Evolutionary conservation across 2,113 vertebrate genomes (phyloP), one percentile per base, ranked within the genome.

Genomic region (Taurulus bubalis): DNA sequence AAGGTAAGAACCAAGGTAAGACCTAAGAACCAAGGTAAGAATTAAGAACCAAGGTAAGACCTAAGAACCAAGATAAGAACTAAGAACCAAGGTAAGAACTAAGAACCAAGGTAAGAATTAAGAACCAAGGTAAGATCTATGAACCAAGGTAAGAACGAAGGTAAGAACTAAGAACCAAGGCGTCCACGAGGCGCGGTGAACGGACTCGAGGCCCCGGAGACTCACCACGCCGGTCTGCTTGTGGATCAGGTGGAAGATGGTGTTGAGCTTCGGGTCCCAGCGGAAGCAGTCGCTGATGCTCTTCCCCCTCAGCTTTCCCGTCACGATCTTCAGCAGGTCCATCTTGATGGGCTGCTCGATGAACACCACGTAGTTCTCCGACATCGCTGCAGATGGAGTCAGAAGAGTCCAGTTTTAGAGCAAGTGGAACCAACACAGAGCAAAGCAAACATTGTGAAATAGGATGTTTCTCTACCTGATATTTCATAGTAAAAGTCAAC

Each of bases 271-370:
- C 0, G 97, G 96, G 78, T 98, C 95, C 97, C 97, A 99, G 78
- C 9, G 94, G 55, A 98, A 56, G 30, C 90, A 87, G 0, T 95
- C 92, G 11, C 53, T 90, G 85, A 98, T 92, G 80, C 95, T 36
- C 66, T 93, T 96, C 42, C 96, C 94, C 3, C 36, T 64, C 66
- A 96, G 77, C 72, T 94, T 96, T 51, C 96, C 94, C 18, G 95
- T 95, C 47, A 95, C 15, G 9, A 98, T 93, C 91, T 95, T 95
- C 85, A 96, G 15, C 60, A 98, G 80, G 68, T 98, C 93, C 85
- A 98, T 92, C 89, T 86, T 98, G 86, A 98, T 86, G 65, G 97
- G 96, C 20, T 97, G 96, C 90, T 98, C 97, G 20, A 97, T 94
- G 90, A 98, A 98, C 87, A 98, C 88, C 55, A 99, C 91, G 11